phyloP scores from a whole-genome alignment of 2,888 invertebrate genomes.

The Agonopterix arenella region DNA sequence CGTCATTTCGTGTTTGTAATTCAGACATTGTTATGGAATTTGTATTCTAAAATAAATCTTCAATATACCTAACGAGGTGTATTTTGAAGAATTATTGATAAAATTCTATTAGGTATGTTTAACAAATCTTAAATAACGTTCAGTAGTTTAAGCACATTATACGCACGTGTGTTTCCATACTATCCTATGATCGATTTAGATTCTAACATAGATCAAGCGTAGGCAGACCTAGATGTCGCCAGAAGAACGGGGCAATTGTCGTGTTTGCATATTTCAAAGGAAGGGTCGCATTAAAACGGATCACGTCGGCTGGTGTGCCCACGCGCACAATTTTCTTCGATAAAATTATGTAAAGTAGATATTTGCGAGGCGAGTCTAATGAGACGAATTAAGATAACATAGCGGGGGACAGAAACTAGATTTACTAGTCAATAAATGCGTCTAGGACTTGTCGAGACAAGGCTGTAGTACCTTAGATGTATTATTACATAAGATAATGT shows the following conservation, averaged over 20 bases:
- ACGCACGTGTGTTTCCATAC: background rate
- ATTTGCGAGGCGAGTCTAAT: constrained; percentile 57
- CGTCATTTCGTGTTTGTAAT: too few species aligned
- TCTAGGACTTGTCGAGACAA: constrained; percentile 49
- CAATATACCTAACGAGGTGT: too few species aligned
- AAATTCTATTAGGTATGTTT: too few species aligned
- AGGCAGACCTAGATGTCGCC: constrained; percentile 14
- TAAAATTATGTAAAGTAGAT: constrained; percentile 68
- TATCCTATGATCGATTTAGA: constrained; percentile 2
- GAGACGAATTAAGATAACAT: constrained; percentile 65
- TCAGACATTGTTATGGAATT: too few species aligned
- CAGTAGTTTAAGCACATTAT: too few species aligned
- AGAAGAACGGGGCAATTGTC: constrained; percentile 23
- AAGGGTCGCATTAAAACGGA: constrained; percentile 55
- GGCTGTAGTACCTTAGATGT: constrained; percentile 17
- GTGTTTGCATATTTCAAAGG: constrained; percentile 55
- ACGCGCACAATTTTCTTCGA: constrained; percentile 65
- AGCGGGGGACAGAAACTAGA: constrained; percentile 43
- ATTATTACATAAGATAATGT: constrained; percentile 9
- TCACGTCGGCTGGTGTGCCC: constrained; percentile 45
- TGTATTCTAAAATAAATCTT: too few species aligned
- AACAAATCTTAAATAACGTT: too few species aligned
- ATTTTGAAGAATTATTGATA: too few species aligned
- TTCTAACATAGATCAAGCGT: constrained; percentile 9
- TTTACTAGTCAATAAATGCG: constrained; percentile 51